Conservation (phyloP, 2,797 vertebrate species). For the Tragelaphus oryx region DNA sequence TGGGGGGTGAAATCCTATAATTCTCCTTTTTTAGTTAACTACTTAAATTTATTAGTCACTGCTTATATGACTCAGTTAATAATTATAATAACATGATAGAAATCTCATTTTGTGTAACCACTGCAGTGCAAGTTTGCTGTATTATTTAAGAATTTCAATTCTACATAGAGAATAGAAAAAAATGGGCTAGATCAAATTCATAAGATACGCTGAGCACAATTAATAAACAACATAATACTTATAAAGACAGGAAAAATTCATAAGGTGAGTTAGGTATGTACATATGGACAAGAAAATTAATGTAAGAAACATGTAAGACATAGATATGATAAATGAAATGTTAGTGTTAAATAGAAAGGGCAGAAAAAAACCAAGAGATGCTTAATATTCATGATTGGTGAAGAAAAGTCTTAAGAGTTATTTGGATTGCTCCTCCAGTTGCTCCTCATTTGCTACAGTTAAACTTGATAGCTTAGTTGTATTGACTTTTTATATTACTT, state of each 20-base stretch:
- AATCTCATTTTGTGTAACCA: background rate
- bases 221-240: background rate
- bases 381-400: background rate
- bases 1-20: too few relatives aligned
- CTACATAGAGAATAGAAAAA: background rate
- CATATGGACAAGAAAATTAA: background rate
- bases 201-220: background rate
- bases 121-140: background rate
- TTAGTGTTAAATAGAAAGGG: background rate
- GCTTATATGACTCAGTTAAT: background rate
- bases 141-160: conserved; percentile 3
- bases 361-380: background rate
- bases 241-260: background rate
- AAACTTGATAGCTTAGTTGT: background rate
- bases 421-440: background rate
- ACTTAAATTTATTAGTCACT: background rate
- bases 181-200: background rate
- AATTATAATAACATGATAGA: background rate
- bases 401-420: background rate
- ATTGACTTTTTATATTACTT: background rate
- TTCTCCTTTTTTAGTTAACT: too few relatives aligned
- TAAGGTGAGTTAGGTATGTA: background rate
- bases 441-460: background rate
- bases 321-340: background rate
- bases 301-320: background rate